phyloP scores from a whole-genome alignment of 2,888 invertebrate genomes.

The Fragum fragum region DNA sequence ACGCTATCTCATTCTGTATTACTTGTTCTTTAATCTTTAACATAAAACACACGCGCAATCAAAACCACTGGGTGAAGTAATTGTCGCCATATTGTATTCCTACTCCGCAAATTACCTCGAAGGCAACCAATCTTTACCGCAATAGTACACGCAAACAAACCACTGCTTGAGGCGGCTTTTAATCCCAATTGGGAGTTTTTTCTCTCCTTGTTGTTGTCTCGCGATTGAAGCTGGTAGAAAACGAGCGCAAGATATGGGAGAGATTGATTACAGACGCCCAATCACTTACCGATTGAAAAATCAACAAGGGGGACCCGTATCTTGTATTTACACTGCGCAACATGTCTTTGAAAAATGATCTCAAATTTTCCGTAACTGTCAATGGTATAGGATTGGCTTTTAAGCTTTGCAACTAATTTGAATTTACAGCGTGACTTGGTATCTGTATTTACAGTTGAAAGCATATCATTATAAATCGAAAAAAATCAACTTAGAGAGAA shows the following conservation, averaged over 20 bases:
- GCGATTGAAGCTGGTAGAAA: slow-evolving; percentile 3
- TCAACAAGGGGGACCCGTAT: slow-evolving; percentile 25
- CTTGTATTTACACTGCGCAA: neutral
- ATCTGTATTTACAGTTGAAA: no score
- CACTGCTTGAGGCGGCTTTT: neutral
- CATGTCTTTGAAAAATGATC: slow-evolving; percentile 17
- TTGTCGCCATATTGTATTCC: slow-evolving; percentile 22
- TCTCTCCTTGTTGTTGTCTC: neutral
- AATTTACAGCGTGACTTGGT: no score
- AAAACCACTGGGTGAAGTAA: neutral
- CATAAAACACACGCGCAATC: slow-evolving; percentile 5
- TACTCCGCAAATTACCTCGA: slow-evolving; percentile 12
- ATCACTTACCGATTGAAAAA: slow-evolving; percentile 20
- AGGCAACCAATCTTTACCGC: slow-evolving; percentile 16
- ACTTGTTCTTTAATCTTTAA: no score
- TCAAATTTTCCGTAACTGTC: neutral
- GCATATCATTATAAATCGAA: no score
- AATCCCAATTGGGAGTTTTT: neutral
- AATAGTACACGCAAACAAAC: slow-evolving; percentile 14
- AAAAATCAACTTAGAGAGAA: no score
- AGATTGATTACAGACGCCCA: slow-evolving; percentile 21
- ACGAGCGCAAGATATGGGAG: slow-evolving; percentile 5
- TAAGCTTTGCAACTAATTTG: neutral
- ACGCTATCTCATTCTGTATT: no score
- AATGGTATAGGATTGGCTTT: neutral